Evolutionary conservation across 2,888 invertebrate genomes (phyloP), one percentile per base, ranked within the genome.

Genomic region (Gastracanthus pulcherrimus): DNA sequence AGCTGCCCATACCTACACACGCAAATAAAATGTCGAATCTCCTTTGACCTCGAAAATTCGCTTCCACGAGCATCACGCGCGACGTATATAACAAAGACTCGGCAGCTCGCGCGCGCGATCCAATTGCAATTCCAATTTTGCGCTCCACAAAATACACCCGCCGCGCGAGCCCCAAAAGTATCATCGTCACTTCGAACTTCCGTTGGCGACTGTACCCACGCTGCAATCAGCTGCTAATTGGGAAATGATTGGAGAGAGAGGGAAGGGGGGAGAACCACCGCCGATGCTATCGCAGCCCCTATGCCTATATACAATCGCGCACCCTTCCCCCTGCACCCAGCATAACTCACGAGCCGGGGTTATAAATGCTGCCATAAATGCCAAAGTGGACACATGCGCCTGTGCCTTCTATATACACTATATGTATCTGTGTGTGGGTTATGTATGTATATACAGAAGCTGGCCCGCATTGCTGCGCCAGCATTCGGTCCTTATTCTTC

Each of bases 171-270:
- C n/a, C n/a, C n/a, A n/a, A n/a, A n/a, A n/a, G n/a, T n/a, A n/a
- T n/a, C n/a, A n/a, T n/a, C n/a, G n/a, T n/a, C n/a, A 36, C 16
- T 13, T 6, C n/a, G 7, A 74, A 70, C 23, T 70, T 51, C 34
- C n/a, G 23, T 9, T 55, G 23, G 26, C 48, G 51, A 67, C 29
- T 34, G 67, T 55, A 19, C 55, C 19, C 62, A 19, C 62, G 88
- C n/a, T 86, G 90, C 90, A 90, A 89, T 90, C 89, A 89, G 88
- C 86, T 87, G 88, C 87, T 90, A 90, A 90, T 90, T 90, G 89
- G 87, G 86, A 87, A 90, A 89, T 90, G 88, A 90, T 90, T 89
- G 89, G 88, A 88, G 86, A 86, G 86, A n/a, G n/a, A n/a, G 85
- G 85, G 86, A n/a, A n/a, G n/a, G n/a, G n/a, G n/a, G n/a, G n/a